phyloP scores from a whole-genome alignment of 2,797 vertebrate genomes.

The Mormyrus hasselquistii region DNA sequence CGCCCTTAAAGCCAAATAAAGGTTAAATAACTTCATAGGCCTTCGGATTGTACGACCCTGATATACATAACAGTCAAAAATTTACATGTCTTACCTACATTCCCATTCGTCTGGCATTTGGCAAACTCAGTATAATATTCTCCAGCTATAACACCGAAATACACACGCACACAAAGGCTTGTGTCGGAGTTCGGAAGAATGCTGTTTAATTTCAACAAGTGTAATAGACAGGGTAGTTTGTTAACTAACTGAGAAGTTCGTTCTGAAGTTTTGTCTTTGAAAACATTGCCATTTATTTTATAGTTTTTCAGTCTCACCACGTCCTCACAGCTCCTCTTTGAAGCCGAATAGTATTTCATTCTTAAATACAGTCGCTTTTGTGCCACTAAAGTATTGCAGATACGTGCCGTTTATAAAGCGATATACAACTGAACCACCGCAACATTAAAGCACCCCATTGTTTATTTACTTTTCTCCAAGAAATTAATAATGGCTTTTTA shows the following conservation, averaged over 20 bases:
- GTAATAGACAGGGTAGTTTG: not conserved
- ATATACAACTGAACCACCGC: not conserved
- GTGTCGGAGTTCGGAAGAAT: not conserved
- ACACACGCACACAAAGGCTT: not conserved
- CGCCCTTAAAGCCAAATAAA: conserved; percentile 13
- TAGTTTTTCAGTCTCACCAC: not conserved
- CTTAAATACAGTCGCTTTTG: not conserved
- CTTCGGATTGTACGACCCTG: not conserved
- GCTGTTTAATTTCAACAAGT: conserved; percentile 3
- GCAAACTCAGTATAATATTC: not conserved
- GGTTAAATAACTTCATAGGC: not conserved
- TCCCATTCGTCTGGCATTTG: not conserved
- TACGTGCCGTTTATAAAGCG: not conserved
- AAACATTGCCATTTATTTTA: not conserved
- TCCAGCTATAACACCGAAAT: not conserved
- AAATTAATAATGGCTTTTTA: not conserved
- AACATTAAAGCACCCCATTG: not conserved
- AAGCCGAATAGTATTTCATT: not conserved
- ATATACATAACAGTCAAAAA: not conserved
- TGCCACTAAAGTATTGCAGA: not conserved
- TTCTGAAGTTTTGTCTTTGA: not conserved
- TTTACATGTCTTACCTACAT: not conserved
- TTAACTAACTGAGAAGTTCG: not conserved
- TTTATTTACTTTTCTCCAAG: not conserved
- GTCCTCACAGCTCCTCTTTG: not conserved